Percentiles rank a stretch among this genome's conserved stretches.
Evolutionary conservation across 2,888 invertebrate species (phyloP).

Genomic region (Cyaniris semiargus): DNA sequence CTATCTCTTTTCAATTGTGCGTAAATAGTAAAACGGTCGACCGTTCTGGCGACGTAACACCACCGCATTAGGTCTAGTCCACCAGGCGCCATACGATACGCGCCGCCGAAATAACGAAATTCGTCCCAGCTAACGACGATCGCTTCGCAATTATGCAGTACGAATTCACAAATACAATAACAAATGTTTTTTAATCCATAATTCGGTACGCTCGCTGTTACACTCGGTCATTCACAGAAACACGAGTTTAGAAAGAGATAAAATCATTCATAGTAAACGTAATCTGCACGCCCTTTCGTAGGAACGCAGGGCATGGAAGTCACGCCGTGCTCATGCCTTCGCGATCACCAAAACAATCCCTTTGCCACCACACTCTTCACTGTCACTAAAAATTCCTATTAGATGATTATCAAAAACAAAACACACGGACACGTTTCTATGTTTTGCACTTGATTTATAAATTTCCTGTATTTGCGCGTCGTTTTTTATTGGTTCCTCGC

Average conservation of each 20-base stretch:
- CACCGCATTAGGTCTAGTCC: conserved; percentile 59
- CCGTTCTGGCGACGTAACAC: conserved; percentile 64
- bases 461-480: conserved; percentile 73
- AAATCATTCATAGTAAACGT: conserved; percentile 81
- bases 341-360: conserved; percentile 71
- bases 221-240: conserved; percentile 80
- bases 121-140: conserved; percentile 63
- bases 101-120: conserved; percentile 56
- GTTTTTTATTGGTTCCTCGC: conserved; percentile 74
- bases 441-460: conserved; percentile 65
- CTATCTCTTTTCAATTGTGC: conserved; percentile 72
- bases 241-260: conserved; percentile 79
- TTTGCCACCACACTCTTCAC: conserved; percentile 54
- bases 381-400: conserved; percentile 49
- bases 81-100: conserved; percentile 61
- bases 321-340: conserved; percentile 75
- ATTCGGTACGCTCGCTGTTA: conserved; percentile 77
- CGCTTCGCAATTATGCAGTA: conserved; percentile 57
- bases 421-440: conserved; percentile 58
- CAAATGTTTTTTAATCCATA: conserved; percentile 77
- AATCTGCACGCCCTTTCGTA: conserved; percentile 78
- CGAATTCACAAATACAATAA: conserved; percentile 74
- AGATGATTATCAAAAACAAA: conserved; percentile 53
- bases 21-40: conserved; percentile 68
- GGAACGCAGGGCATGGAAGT: conserved; percentile 79